Conservation (phyloP, 2,888 invertebrate species). For the Aporophyla lueneburgensis region DNA sequence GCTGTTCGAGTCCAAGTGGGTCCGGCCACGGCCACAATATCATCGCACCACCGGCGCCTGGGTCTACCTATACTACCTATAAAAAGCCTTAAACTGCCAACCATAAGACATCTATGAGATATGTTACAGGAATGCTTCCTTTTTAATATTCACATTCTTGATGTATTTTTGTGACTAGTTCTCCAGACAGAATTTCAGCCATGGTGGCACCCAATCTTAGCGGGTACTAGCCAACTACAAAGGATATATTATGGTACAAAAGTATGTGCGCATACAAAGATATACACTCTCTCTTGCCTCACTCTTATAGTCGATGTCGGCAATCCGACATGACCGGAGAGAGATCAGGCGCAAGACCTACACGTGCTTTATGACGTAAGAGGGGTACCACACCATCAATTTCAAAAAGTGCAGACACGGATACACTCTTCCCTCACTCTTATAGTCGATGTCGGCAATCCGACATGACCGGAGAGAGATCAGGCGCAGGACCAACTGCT, state of each 20-base stretch:
- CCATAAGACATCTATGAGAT: not conserved
- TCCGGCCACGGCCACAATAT: too few species aligned
- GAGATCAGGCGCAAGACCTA: not conserved
- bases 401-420: not conserved
- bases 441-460: not conserved
- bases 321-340: not conserved
- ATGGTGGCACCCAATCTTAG: not conserved
- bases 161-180: not conserved
- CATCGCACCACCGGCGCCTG: too few species aligned
- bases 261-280: not conserved
- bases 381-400: not conserved
- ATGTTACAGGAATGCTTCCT: not conserved
- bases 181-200: not conserved
- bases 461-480: not conserved
- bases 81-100: too few species aligned
- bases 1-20: too few species aligned
- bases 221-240: not conserved
- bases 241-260: not conserved
- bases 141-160: constrained; percentile 1
- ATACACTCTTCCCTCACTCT: not conserved
- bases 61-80: too few species aligned
- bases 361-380: not conserved
- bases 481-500: not conserved
- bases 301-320: not conserved
- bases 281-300: not conserved